Conservation (phyloP, 2,888 invertebrate genomes). For the Miltochrista miniata region DNA sequence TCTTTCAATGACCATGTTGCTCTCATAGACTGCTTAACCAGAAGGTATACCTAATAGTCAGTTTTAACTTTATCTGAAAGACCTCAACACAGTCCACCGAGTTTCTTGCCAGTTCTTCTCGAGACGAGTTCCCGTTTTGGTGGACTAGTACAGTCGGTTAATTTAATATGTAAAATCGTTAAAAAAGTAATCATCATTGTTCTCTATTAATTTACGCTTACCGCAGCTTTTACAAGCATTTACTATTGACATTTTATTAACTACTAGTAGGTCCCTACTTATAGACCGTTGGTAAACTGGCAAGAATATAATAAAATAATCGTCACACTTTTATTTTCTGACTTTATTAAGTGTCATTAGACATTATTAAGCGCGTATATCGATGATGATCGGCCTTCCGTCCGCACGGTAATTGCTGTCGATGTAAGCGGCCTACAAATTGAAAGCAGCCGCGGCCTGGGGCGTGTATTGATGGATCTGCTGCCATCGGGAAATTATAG, state of each 20-base stretch:
- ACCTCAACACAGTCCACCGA: too few species aligned
- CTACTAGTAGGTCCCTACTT: too few species aligned
- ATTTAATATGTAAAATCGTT: too few species aligned
- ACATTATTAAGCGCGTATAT: constrained; percentile 80
- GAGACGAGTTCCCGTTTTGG: too few species aligned
- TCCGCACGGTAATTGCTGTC: constrained; percentile 76
- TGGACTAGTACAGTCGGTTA: too few species aligned
- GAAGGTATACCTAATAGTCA: too few species aligned
- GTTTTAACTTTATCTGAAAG: too few species aligned
- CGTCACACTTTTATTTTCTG: constrained; percentile 77
- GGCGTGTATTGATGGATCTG: constrained; percentile 81
- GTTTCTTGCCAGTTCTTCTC: too few species aligned
- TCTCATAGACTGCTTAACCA: too few species aligned
- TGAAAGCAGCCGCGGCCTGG: constrained; percentile 79
- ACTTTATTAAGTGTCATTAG: constrained; percentile 83
- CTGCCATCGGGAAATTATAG: constrained; percentile 82
- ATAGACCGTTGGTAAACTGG: constrained; percentile 42
- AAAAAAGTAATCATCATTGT: too few species aligned
- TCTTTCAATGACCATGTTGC: too few species aligned
- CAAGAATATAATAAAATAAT: constrained; percentile 68
- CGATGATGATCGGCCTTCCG: constrained; percentile 81
- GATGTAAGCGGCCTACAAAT: constrained; percentile 81
- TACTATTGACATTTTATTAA: constrained; percentile 15
- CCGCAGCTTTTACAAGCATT: background rate
- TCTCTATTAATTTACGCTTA: too few species aligned